Evolutionary conservation across 2,113 vertebrate genomes (phyloP).

Genomic region (Aramus guarauna): DNA sequence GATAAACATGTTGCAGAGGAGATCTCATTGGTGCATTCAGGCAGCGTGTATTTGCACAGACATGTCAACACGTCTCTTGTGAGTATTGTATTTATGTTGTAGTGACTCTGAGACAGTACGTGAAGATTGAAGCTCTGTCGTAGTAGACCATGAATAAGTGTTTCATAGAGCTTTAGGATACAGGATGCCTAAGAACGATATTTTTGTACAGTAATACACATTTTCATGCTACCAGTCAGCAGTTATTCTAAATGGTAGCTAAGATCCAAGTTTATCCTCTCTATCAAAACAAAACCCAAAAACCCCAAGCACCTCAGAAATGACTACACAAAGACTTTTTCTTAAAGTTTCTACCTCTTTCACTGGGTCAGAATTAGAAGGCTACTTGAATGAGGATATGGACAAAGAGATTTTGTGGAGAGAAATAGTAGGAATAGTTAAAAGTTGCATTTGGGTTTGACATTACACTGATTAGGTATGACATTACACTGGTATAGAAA

Average conservation of each 20-base stretch:
- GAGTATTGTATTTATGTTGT: slow-evolving; percentile 59
- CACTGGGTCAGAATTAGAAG: background rate
- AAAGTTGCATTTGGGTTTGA: background rate
- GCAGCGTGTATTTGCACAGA: slow-evolving; percentile 90
- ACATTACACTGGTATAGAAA: background rate
- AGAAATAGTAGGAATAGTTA: background rate
- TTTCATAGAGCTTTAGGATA: background rate
- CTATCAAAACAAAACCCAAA: background rate
- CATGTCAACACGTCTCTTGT: slow-evolving; percentile 91
- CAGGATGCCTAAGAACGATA: background rate
- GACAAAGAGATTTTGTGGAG: background rate
- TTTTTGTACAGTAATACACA: background rate
- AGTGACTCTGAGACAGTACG: background rate
- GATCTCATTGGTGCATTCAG: slow-evolving; percentile 81
- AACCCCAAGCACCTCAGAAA: background rate
- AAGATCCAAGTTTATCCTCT: background rate
- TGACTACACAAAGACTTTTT: background rate
- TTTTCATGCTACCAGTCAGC: background rate
- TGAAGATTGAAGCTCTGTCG: background rate
- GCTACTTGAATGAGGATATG: background rate
- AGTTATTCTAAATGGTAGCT: background rate
- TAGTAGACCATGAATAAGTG: background rate
- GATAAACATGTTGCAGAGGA: slow-evolving; percentile 82
- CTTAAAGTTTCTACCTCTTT: background rate
- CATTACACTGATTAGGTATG: too few species aligned